These are phyloP conservation scores for Lepisosteus oculatus DNA, from an alignment of 2,113 vertebrate genomes.

Conservation along the genomic window DNA sequence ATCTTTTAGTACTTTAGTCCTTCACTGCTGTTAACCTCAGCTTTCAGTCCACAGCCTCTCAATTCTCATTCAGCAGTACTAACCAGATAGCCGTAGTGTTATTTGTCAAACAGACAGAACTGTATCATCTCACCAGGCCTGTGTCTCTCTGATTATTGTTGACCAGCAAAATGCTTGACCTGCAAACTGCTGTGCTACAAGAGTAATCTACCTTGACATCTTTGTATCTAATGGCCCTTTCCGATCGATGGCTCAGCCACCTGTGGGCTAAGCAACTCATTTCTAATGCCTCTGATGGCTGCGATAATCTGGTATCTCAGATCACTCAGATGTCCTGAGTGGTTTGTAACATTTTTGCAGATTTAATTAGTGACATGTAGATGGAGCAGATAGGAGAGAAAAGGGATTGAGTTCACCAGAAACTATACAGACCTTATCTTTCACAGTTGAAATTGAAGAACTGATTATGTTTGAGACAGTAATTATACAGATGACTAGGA, in stretches of 20 bases:
- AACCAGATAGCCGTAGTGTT: slow-evolving; percentile 15
- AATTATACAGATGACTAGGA: not conserved
- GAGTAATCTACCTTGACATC: slow-evolving; percentile 52
- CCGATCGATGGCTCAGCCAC: slow-evolving; percentile 43
- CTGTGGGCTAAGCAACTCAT: slow-evolving; percentile 37
- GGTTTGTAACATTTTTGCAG: slow-evolving; percentile 17
- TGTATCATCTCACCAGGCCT: slow-evolving; percentile 31
- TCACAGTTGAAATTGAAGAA: slow-evolving; percentile 19
- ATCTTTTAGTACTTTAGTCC: slow-evolving; percentile 39
- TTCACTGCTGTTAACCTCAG: slow-evolving; percentile 34
- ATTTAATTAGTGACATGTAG: slow-evolving; percentile 42
- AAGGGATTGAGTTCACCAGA: slow-evolving; percentile 22
- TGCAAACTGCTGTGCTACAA: slow-evolving; percentile 47
- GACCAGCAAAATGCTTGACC: slow-evolving; percentile 51
- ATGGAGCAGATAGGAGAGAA: slow-evolving; percentile 14
- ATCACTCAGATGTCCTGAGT: not conserved
- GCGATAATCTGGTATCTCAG: slow-evolving; percentile 27
- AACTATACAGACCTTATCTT: slow-evolving; percentile 21
- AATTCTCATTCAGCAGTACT: slow-evolving; percentile 28
- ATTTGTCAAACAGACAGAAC: slow-evolving; percentile 40
- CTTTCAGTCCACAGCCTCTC: slow-evolving; percentile 22
- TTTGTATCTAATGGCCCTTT: slow-evolving; percentile 48
- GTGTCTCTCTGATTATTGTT: slow-evolving; percentile 51
- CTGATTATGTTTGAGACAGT: slow-evolving; percentile 4
- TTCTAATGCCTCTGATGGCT: slow-evolving; percentile 27